Conservation (phyloP, 2,888 invertebrate species). For the Andrena praecox region DNA sequence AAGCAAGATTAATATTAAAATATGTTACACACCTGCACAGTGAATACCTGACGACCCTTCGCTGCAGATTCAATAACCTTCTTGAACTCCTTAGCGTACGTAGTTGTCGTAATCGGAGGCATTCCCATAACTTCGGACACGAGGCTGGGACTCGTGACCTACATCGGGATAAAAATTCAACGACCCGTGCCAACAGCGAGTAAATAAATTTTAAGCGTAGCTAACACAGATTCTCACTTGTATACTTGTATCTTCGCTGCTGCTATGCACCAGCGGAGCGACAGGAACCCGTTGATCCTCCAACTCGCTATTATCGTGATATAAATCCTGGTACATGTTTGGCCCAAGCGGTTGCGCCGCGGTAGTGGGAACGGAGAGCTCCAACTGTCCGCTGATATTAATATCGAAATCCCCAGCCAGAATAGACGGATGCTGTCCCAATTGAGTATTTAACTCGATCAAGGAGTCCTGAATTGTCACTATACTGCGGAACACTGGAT, state of each 20-base stretch:
- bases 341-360: conserved; percentile 80
- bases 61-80: conserved; percentile 87
- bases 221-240: conserved; percentile 73
- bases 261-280: conserved; percentile 87
- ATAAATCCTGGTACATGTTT: conserved; percentile 81
- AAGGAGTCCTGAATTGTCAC: conserved; percentile 96
- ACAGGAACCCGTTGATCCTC: conserved; percentile 93
- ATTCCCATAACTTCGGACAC: conserved; percentile 84
- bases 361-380: conserved; percentile 81
- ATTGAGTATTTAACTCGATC: conserved; percentile 93
- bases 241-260: conserved; percentile 82
- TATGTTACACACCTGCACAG: conserved; percentile 85
- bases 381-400: conserved; percentile 89
- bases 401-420: conserved; percentile 97
- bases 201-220: background rate
- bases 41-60: conserved; percentile 87
- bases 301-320: conserved; percentile 85
- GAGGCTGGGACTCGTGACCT: conserved; percentile 85
- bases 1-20: background rate
- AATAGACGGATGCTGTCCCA: conserved; percentile 96
- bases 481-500: conserved; percentile 96
- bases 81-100: conserved; percentile 87
- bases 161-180: background rate
- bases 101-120: conserved; percentile 86
- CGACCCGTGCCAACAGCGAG: background rate